Conservation (phyloP, 2,888 invertebrate species). For the Itoplectis maculator region DNA sequence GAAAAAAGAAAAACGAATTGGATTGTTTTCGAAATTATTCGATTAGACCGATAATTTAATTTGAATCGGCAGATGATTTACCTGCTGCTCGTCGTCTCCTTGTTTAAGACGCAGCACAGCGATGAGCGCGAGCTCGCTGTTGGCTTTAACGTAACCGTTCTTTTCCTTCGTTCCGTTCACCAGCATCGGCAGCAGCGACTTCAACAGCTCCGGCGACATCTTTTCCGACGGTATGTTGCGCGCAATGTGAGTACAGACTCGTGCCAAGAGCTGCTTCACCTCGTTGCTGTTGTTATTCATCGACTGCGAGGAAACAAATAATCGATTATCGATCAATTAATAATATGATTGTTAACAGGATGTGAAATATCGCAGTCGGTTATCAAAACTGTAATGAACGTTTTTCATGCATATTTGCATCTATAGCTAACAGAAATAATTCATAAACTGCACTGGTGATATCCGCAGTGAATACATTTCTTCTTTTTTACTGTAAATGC, state of each 20-base stretch:
- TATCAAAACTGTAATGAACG: no score
- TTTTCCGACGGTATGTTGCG: slow-evolving; percentile 87
- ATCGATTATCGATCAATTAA: neutral
- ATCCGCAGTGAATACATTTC: no score
- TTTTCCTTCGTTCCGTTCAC: slow-evolving; percentile 99
- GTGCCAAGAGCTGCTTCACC: slow-evolving; percentile 95
- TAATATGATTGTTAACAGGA: no score
- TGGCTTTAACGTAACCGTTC: slow-evolving; percentile 97
- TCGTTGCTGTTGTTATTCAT: slow-evolving; percentile 98
- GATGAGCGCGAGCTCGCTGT: slow-evolving; percentile 96
- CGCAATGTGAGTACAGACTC: slow-evolving; percentile 91
- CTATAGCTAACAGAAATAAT: no score
- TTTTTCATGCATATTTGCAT: no score
- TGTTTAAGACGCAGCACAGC: slow-evolving; percentile 92
- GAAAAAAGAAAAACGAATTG: slow-evolving; percentile 71
- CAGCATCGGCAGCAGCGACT: slow-evolving; percentile 93
- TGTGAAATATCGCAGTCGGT: no score
- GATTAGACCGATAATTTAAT: slow-evolving; percentile 1
- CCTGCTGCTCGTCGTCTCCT: slow-evolving; percentile 90
- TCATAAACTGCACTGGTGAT: no score
- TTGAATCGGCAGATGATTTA: slow-evolving; percentile 78
- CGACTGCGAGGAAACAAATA: slow-evolving; percentile 85
- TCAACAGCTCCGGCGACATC: slow-evolving; percentile 90
- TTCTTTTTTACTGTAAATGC: no score
- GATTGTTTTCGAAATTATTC: neutral